Conservation (phyloP, 2,113 vertebrate species). For the Platysteira castanea region DNA sequence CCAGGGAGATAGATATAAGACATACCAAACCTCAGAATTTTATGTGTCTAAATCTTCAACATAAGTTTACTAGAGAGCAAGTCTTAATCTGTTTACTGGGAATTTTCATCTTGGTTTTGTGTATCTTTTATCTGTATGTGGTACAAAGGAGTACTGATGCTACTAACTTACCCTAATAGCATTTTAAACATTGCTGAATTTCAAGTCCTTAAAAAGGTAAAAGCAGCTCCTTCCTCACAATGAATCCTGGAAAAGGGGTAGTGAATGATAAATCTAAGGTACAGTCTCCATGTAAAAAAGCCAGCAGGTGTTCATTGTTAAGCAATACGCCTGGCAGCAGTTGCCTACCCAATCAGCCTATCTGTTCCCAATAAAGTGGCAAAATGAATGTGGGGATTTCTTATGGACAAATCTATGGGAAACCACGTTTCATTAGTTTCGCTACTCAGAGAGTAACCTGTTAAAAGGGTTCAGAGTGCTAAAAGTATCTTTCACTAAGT, state of each 20-base stretch:
- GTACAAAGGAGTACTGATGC: not conserved
- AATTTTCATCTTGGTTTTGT: not conserved
- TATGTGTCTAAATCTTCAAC: not conserved
- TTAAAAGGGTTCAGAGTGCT: not conserved
- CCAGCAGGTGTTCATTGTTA: not conserved
- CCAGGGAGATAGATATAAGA: not conserved
- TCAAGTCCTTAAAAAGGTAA: not conserved
- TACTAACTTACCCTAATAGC: not conserved
- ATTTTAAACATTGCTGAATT: not conserved
- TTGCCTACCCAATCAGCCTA: rapidly evolving
- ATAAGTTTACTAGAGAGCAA: not conserved
- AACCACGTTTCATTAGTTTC: not conserved
- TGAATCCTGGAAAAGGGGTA: not conserved
- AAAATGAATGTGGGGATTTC: not conserved
- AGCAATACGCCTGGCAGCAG: not conserved
- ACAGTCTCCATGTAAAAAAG: not conserved
- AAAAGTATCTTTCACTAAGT: not conserved
- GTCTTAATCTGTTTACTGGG: not conserved
- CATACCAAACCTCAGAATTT: not conserved
- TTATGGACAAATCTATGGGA: not conserved
- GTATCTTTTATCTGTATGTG: not conserved
- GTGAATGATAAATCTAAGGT: not conserved
- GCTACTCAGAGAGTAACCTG: not conserved
- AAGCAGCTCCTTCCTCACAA: not conserved
- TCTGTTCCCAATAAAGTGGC: not conserved